Base-by-base conservation (phyloP, 2,797 vertebrate genomes). In the Dromococcyx pavoninus region DNA sequence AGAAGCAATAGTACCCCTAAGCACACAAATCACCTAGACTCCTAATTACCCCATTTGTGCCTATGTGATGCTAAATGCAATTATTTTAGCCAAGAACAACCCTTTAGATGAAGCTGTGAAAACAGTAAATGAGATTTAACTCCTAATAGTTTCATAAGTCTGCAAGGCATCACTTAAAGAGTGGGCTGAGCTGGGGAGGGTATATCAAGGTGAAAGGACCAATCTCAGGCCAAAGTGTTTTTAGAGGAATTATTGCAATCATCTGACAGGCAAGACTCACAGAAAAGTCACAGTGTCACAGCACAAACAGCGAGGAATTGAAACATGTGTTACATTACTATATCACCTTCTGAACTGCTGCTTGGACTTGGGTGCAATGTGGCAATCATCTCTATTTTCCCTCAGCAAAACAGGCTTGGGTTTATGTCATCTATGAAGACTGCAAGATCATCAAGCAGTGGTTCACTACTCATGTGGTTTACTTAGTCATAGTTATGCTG, bases 171-270 rank as follows among this genome's bases (percentile, higher is more conserved):
- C 43, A 37, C 21, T 70, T 35, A 37, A 11, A 65, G 39, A 70
- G 28, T 2, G 7, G 32, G 58, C 24, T 87, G 35, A 89, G n/a
- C 7, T 4, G 15, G 15, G 25, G 5, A 33, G 0, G 0, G 4
- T 24, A 8, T 7, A 33, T 32, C 0, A 1, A 39, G 60, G n/a
- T 83, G 43, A 51, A 56, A 76, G 60, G 10, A 50, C 4, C 27
- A 58, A 30, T 7, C n/a, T 7, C 0, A 0, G 13, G 21, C 30
- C 46, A 85, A 76, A 91, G 48, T 27, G 57, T 23, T 51, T 74
- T 23, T 39, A 19, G 6, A 56, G 64, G 39, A 78, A 58, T 46
- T 19, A 72, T 4, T 90, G 35, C 11, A 77, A 35, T 24, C 18
- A 28, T 39, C 78, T 70, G 33, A n/a, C 17, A 62, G 43, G 14